Conservation (phyloP, 2,888 invertebrate species). For the Eilema caniola region DNA sequence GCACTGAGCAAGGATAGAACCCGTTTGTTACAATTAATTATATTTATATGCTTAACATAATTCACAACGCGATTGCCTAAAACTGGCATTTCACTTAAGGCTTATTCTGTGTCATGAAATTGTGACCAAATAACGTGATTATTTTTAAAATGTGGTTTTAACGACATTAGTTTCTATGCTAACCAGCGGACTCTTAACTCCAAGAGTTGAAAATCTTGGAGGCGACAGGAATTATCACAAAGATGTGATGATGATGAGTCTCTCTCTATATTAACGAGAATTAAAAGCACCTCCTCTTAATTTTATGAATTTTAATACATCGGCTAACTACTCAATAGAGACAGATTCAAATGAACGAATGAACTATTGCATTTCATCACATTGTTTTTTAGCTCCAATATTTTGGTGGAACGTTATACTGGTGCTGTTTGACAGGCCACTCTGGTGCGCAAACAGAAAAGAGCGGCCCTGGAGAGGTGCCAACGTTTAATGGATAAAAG, state of each 20-base stretch:
- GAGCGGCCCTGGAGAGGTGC: constrained; percentile 55
- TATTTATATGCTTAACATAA: background rate
- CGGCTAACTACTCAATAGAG: background rate
- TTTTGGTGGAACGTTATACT: constrained; percentile 1
- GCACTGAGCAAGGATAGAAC: too few species aligned
- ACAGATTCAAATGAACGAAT: background rate
- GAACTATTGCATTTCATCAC: background rate
- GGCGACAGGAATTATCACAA: too few species aligned
- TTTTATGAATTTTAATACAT: too few species aligned
- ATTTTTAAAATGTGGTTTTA: background rate
- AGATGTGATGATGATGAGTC: too few species aligned
- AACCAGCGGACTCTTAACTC: background rate
- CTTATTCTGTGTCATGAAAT: background rate
- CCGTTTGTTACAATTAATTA: background rate
- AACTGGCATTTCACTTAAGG: background rate
- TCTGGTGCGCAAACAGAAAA: constrained; percentile 62
- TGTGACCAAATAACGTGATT: background rate
- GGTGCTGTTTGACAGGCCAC: constrained; percentile 41
- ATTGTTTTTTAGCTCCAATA: background rate
- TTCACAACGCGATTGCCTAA: background rate
- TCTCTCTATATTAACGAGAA: background rate
- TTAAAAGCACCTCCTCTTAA: background rate
- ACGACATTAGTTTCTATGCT: too few species aligned
- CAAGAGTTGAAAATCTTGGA: too few species aligned
- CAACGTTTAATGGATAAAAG: constrained; percentile 57